phyloP scores from a whole-genome alignment of 2,888 invertebrate genomes.

The Mycogona germanica region DNA sequence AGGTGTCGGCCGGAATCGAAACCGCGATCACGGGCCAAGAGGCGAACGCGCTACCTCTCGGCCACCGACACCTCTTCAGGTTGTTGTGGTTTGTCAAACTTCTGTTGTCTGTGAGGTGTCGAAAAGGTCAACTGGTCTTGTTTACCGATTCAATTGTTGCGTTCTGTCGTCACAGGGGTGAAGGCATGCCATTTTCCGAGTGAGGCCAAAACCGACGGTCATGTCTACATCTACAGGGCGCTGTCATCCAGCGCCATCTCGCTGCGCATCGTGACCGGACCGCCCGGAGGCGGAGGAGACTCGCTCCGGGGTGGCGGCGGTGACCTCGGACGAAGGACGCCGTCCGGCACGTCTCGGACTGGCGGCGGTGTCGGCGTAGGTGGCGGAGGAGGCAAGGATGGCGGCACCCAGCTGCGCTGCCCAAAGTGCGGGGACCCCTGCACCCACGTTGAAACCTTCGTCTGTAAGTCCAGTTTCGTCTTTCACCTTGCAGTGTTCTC shows the following conservation, averaged over 20 bases:
- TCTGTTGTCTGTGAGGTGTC: too few species aligned
- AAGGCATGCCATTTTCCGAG: background rate
- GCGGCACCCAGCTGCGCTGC: conserved; percentile 42
- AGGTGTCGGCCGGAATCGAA: too few species aligned
- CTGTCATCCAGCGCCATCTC: conserved; percentile 3
- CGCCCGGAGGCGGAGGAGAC: conserved; percentile 20
- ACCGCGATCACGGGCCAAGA: too few species aligned
- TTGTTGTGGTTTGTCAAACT: too few species aligned
- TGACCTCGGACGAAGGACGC: conserved; percentile 12
- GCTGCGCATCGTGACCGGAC: conserved; percentile 21
- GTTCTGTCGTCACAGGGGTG: background rate
- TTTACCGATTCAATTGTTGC: background rate
- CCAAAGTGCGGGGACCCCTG: conserved; percentile 97
- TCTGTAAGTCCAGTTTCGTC: conserved; percentile 47
- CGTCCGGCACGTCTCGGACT: conserved; percentile 11
- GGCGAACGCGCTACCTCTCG: too few species aligned
- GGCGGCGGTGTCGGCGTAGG: conserved; percentile 37
- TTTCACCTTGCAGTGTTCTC: conserved; percentile 9
- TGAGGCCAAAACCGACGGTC: background rate
- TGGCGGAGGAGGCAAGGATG: conserved; percentile 43
- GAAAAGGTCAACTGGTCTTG: too few species aligned
- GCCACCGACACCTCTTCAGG: too few species aligned
- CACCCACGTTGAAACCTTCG: conserved; percentile 92
- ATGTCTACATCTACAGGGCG: background rate
- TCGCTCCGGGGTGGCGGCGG: conserved; percentile 20